Conservation (phyloP, 2,888 invertebrate genomes). For the Hypomecis punctinalis region DNA sequence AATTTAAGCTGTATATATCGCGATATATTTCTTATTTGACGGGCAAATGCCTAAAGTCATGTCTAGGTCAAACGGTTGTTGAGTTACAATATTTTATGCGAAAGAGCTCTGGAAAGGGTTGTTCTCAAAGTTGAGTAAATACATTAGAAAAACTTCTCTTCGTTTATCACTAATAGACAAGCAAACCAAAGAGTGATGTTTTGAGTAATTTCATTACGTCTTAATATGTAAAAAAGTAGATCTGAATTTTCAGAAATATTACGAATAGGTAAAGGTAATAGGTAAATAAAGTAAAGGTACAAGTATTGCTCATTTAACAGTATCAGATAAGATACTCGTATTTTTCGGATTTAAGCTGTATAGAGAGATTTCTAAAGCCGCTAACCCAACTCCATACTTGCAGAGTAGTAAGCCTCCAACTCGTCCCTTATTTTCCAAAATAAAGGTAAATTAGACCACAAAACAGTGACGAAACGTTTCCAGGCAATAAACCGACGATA, state of each 20-base stretch:
- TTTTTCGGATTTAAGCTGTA: neutral
- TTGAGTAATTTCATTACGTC: too few relatives aligned
- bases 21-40: slow-evolving; percentile 37
- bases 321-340: too few relatives aligned
- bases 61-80: slow-evolving; percentile 5
- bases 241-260: too few relatives aligned
- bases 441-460: slow-evolving; percentile 44
- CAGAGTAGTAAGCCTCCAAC: neutral
- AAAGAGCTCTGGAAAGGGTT: too few relatives aligned
- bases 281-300: too few relatives aligned
- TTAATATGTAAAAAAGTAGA: too few relatives aligned
- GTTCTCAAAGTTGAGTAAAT: too few relatives aligned
- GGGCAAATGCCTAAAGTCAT: slow-evolving; percentile 7
- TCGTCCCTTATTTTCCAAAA: slow-evolving; percentile 25
- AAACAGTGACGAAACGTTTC: slow-evolving; percentile 44
- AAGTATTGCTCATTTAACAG: too few relatives aligned
- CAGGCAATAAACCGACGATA: slow-evolving; percentile 43
- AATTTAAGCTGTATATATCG: slow-evolving; percentile 22
- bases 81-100: neutral
- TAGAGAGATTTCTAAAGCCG: neutral
- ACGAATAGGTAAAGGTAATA: too few relatives aligned
- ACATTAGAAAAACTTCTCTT: too few relatives aligned
- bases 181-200: too few relatives aligned
- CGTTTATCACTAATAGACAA: too few relatives aligned
- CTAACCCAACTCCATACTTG: neutral